phyloP scores from a whole-genome alignment of 2,888 invertebrate species.

The Drosophila antonietae region DNA sequence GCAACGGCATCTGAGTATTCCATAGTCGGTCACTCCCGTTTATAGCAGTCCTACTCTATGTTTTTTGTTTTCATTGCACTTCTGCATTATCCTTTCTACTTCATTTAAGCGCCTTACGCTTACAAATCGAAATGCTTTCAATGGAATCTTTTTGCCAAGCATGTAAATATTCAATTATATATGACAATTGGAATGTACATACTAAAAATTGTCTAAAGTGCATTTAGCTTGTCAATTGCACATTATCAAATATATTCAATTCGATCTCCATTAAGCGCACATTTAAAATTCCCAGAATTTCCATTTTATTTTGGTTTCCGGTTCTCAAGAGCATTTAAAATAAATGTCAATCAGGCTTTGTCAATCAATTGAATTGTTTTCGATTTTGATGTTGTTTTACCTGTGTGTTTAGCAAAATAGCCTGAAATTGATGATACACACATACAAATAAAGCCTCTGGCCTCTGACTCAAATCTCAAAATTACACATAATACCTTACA shows the following conservation, averaged over 20 bases:
- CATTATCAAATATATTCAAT: constrained; percentile 4
- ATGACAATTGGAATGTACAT: constrained; percentile 3
- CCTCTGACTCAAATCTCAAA: no score
- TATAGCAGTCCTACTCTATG: not conserved
- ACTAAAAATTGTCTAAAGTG: not conserved
- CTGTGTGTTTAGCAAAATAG: constrained; percentile 16
- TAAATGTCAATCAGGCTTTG: constrained; percentile 16
- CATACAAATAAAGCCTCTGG: not conserved
- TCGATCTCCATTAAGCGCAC: constrained; percentile 24
- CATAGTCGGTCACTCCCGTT: not conserved
- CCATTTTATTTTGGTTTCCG: constrained; percentile 25
- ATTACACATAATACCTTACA: no score
- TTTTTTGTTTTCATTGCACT: constrained; percentile 12
- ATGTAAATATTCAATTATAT: constrained; percentile 63
- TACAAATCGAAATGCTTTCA: constrained; percentile 29
- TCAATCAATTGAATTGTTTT: constrained; percentile 9
- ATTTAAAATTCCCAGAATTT: constrained; percentile 41
- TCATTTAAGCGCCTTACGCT: constrained; percentile 39
- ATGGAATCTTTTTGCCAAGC: constrained; percentile 11
- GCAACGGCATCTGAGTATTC: not conserved
- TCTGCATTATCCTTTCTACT: not conserved
- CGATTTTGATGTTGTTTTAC: constrained; percentile 17
- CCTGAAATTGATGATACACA: constrained; percentile 6
- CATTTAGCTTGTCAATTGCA: constrained; percentile 2
- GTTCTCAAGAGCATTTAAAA: constrained; percentile 8